Evolutionary conservation across 23 tunicate genomes (phyloP).

Genomic region (Diplosoma virens): DNA sequence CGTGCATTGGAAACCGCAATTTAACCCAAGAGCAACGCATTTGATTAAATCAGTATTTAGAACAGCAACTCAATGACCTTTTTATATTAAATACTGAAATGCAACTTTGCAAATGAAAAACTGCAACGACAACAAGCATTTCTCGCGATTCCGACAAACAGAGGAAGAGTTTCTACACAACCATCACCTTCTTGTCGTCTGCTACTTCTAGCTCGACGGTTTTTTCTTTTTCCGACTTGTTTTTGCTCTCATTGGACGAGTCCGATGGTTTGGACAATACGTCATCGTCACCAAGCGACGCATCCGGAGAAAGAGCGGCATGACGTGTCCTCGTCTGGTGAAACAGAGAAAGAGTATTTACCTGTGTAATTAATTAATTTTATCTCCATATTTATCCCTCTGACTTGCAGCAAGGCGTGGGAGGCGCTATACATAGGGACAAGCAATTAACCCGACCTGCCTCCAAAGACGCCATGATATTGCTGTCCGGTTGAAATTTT

Average conservation of each 20-base stretch:
- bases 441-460: too few species aligned
- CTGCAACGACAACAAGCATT: too few species aligned
- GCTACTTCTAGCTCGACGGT: neutral
- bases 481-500: too few species aligned
- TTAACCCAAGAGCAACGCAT: too few species aligned
- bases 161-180: too few species aligned
- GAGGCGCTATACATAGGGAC: too few species aligned
- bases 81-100: neutral
- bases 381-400: neutral
- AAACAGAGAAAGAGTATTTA: neutral
- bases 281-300: constrained; percentile 8
- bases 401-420: neutral
- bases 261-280: neutral
- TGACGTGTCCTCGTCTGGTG: constrained; percentile 50
- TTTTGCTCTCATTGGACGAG: neutral
- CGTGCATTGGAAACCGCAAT: too few species aligned
- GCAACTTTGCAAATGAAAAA: too few species aligned
- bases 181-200: constrained; percentile 25
- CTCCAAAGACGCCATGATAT: too few species aligned
- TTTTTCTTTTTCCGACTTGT: constrained; percentile 26
- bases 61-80: too few species aligned
- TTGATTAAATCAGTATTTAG: too few species aligned
- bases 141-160: too few species aligned
- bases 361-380: neutral
- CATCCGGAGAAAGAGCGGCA: constrained; percentile 45